These are phyloP conservation scores for Listrodromus nycthemerus DNA, from an alignment of 2,888 invertebrate species.

Conservation along the genomic window DNA sequence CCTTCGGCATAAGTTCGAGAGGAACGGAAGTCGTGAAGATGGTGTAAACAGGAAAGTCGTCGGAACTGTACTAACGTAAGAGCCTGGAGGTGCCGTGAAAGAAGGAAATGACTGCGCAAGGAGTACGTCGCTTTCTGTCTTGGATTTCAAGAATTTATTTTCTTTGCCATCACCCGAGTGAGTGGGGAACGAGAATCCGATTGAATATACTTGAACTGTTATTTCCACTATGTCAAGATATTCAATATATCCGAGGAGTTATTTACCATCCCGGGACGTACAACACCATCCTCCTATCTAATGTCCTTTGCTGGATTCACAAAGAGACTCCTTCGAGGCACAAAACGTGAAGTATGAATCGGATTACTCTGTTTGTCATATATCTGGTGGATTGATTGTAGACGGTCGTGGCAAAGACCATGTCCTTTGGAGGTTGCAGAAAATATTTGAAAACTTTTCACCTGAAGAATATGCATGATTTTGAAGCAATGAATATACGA, in stretches of 20 bases:
- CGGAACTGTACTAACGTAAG: conserved; percentile 33
- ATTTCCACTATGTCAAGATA: conserved; percentile 3
- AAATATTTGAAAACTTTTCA: no score
- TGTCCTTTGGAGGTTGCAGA: background rate
- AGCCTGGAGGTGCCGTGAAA: conserved; percentile 37
- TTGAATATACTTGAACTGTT: conserved; percentile 18
- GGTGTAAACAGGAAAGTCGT: conserved; percentile 33
- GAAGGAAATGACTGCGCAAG: conserved; percentile 55
- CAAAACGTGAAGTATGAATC: background rate
- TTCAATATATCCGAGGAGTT: conserved; percentile 22
- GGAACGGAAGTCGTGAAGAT: conserved; percentile 32
- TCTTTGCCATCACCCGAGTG: conserved; percentile 11
- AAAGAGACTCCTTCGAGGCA: background rate
- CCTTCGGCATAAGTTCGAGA: background rate
- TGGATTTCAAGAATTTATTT: conserved; percentile 66
- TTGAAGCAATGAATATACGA: no score
- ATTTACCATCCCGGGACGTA: conserved; percentile 17
- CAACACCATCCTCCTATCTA: background rate
- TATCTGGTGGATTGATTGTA: background rate
- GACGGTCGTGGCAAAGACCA: background rate
- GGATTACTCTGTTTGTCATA: background rate
- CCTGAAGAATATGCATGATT: no score
- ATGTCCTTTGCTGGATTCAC: background rate
- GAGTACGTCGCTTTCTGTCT: conserved; percentile 56
- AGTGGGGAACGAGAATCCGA: conserved; percentile 16